phyloP scores from a whole-genome alignment of 1,140 invertebrate genomes.

The Diabrotica virgifera region DNA sequence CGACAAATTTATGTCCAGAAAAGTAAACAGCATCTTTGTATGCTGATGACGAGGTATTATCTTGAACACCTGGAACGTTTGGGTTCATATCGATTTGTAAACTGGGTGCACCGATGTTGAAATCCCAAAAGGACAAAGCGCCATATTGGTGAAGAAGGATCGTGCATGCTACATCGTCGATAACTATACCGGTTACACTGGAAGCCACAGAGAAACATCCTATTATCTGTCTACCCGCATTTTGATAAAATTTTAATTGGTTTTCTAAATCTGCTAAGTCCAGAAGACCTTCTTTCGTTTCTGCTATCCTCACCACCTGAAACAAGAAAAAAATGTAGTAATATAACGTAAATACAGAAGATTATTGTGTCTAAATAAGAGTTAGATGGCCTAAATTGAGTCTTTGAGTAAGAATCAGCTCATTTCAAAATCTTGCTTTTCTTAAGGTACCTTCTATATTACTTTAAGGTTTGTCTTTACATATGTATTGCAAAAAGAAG shows the following conservation, averaged over 20 bases:
- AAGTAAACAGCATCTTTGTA: constrained; percentile 88
- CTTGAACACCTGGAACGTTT: constrained; percentile 45
- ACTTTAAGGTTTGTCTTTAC: too few species aligned
- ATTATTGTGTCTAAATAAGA: too few species aligned
- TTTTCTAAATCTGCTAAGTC: constrained; percentile 75
- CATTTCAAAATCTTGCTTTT: too few species aligned
- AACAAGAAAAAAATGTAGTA: constrained; percentile 3
- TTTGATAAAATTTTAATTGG: constrained; percentile 62
- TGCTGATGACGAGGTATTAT: constrained; percentile 38
- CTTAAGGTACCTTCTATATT: too few species aligned
- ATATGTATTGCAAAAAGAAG: too few species aligned
- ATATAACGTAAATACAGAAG: too few species aligned
- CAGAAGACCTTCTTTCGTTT: constrained; percentile 74
- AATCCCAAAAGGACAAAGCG: constrained; percentile 87
- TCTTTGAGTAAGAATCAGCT: too few species aligned
- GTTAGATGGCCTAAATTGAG: too few species aligned
- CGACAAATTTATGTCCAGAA: constrained; percentile 87
- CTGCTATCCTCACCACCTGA: constrained; percentile 73
- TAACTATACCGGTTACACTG: constrained; percentile 84
- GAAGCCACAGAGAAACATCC: constrained; percentile 86
- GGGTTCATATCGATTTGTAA: constrained; percentile 86
- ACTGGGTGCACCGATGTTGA: constrained; percentile 81
- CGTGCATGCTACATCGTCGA: constrained; percentile 81
- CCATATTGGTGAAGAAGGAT: constrained; percentile 74
- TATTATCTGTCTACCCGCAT: constrained; percentile 62